A percentile compares a stretch with the other conserved stretches of the same genome.
These are phyloP conservation scores for Microtus richardsoni DNA, from an alignment of 2,113 vertebrate species.

Conservation along the genomic window DNA sequence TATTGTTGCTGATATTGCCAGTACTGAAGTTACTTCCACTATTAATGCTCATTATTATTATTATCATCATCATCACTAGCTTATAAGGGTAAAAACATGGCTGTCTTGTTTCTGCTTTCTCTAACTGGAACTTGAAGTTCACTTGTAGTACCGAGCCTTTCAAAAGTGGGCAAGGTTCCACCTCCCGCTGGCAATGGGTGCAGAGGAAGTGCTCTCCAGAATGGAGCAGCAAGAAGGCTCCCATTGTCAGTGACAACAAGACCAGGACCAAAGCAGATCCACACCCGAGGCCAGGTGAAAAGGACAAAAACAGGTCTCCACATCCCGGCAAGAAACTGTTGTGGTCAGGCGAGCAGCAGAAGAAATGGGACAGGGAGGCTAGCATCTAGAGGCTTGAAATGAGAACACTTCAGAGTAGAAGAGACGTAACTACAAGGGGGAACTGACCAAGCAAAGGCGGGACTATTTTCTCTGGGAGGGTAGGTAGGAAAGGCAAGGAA, in stretches of 20 bases:
- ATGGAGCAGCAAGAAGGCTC: not conserved
- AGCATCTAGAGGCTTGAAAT: not conserved
- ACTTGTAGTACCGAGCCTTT: slow-evolving; percentile 1
- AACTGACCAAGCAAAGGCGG: not conserved
- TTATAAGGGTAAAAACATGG: slow-evolving; percentile 17
- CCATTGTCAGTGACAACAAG: not conserved
- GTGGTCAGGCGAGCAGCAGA: not conserved
- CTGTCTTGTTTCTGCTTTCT: slow-evolving; percentile 47
- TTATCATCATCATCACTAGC: not conserved
- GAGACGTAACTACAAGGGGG: not conserved
- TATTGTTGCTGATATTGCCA: not conserved
- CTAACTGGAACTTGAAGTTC: not conserved
- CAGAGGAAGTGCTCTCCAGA: not conserved
- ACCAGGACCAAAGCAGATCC: not conserved
- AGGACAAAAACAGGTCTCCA: not conserved
- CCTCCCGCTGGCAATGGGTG: fast-evolving
- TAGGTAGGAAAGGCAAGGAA: not conserved
- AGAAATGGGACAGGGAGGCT: not conserved
- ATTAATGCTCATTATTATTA: not conserved
- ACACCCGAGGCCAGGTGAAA: not conserved
- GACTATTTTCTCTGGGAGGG: not conserved
- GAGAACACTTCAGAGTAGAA: not conserved
- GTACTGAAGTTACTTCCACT: not conserved
- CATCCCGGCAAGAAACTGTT: not conserved
- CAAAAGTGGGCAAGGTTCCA: not conserved